A percentile compares a stretch with the other conserved stretches of the same genome.
phyloP scores from a whole-genome alignment of 2,113 vertebrate species.

The Castor canadensis region DNA sequence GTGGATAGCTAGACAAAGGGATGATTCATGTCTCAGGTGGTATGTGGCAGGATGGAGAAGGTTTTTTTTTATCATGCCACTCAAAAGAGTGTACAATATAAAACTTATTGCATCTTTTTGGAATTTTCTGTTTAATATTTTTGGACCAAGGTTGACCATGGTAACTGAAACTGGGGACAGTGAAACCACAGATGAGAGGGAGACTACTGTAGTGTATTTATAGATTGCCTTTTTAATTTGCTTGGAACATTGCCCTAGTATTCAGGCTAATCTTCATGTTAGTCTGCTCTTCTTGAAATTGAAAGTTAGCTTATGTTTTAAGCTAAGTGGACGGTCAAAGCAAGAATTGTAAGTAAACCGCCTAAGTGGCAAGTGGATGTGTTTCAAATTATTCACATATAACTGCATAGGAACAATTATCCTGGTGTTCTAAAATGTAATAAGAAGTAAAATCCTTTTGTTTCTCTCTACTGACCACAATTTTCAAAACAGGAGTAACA shows the following conservation, averaged over 20 bases:
- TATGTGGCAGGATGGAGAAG: not conserved
- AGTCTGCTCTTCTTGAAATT: conserved; percentile 30
- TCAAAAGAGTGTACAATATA: not conserved
- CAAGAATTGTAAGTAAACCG: not conserved
- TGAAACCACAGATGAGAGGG: not conserved
- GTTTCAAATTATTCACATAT: not conserved
- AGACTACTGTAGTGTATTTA: not conserved
- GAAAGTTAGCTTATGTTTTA: conserved; percentile 15
- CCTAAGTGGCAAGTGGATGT: not conserved
- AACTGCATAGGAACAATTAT: not conserved
- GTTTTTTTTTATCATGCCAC: not conserved
- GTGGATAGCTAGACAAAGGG: not conserved
- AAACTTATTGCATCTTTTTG: not conserved
- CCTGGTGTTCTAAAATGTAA: not conserved
- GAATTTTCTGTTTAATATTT: not conserved
- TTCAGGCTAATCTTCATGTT: conserved; percentile 44
- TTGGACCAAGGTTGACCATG: not conserved
- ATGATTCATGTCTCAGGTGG: not conserved
- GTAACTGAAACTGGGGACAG: not conserved
- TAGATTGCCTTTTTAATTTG: conserved; percentile 50
- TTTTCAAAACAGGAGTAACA: not conserved
- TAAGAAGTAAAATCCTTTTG: not conserved
- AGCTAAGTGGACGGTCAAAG: conserved; percentile 36
- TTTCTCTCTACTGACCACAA: not conserved
- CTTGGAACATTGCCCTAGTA: not conserved